A percentile compares a stretch with the other conserved stretches of the same genome.
Conservation (phyloP, 2,797 vertebrate genomes). For the Neomorphus geoffroyi region DNA sequence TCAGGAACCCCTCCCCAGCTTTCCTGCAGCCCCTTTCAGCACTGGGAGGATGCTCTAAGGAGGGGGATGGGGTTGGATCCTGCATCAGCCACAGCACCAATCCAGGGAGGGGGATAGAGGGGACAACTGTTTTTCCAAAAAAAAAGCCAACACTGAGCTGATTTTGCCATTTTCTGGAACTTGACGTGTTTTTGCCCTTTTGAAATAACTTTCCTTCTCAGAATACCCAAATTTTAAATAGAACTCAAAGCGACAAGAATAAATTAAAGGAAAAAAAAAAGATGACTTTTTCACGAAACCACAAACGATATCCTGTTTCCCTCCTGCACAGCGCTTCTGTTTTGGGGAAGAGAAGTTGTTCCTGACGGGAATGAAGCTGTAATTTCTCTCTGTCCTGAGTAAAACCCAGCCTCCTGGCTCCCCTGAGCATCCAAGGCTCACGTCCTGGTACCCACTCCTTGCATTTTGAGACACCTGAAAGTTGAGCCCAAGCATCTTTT, state of each 20-base stretch:
- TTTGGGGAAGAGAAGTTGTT: not conserved
- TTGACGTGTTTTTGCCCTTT: constrained; percentile 5
- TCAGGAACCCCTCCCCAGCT: too few relatives aligned
- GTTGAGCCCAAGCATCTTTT: not conserved
- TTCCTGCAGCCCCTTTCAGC: too few relatives aligned
- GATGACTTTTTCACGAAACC: not conserved
- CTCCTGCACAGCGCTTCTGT: not conserved
- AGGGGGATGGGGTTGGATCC: not conserved
- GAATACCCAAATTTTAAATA: constrained; percentile 46
- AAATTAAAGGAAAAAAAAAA: not conserved
- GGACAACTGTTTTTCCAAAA: not conserved
- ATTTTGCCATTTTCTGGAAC: constrained; percentile 13
- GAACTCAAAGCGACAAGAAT: not conserved
- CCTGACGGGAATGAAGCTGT: not conserved
- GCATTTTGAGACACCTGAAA: not conserved
- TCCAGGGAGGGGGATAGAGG: not conserved
- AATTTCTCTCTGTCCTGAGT: not conserved
- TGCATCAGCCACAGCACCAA: rapidly evolving
- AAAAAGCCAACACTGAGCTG: not conserved
- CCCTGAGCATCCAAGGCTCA: not conserved
- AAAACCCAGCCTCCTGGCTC: not conserved
- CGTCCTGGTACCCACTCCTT: not conserved
- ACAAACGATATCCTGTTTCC: constrained; percentile 49
- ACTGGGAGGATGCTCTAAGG: too few relatives aligned
- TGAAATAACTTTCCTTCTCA: constrained; percentile 18